A percentile compares a stretch with the other conserved stretches of the same genome.
These are phyloP conservation scores for Chrysogorgia sp. DNA, from an alignment of 92 coral and sea anemone genomes.

Conservation along the genomic window DNA sequence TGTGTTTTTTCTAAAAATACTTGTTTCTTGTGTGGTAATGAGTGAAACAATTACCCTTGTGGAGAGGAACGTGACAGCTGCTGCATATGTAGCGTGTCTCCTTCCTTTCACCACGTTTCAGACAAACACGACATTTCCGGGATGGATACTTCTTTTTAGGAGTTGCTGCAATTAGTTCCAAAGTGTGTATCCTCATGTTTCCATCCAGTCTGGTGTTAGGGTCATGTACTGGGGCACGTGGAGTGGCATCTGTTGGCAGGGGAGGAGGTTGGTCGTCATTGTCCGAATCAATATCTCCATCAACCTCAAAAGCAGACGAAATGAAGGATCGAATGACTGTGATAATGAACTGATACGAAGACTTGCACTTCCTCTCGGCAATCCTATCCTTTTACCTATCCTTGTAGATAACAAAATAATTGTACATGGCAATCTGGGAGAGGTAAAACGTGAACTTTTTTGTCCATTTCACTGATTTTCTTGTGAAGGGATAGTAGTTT, in stretches of 20 bases:
- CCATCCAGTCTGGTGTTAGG: constrained; percentile 38
- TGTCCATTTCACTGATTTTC: constrained; percentile 34
- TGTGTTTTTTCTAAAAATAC: not conserved
- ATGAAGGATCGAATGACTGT: constrained; percentile 7
- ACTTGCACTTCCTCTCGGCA: constrained; percentile 24
- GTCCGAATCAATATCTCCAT: constrained; percentile 9
- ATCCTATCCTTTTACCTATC: constrained; percentile 48
- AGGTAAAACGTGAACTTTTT: constrained; percentile 37
- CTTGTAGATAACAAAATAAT: constrained; percentile 39
- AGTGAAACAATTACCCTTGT: constrained; percentile 30
- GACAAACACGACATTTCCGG: constrained; percentile 32
- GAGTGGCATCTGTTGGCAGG: not conserved
- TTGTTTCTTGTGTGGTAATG: constrained; percentile 1
- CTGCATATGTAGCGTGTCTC: constrained; percentile 16
- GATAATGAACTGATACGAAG: constrained; percentile 23
- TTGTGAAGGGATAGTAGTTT: constrained; percentile 25
- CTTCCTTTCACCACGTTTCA: constrained; percentile 22
- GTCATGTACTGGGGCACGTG: constrained; percentile 22
- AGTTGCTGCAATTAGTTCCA: constrained; percentile 31
- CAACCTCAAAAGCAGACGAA: constrained; percentile 5
- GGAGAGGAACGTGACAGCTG: constrained; percentile 32
- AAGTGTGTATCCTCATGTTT: constrained; percentile 25
- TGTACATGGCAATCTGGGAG: constrained; percentile 45
- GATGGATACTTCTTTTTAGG: constrained; percentile 38
- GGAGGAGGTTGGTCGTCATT: constrained; percentile 5